Evolutionary conservation across 2,888 invertebrate genomes (phyloP), one percentile per base, ranked within the genome.

Genomic region (Agrilus cyanescens): DNA sequence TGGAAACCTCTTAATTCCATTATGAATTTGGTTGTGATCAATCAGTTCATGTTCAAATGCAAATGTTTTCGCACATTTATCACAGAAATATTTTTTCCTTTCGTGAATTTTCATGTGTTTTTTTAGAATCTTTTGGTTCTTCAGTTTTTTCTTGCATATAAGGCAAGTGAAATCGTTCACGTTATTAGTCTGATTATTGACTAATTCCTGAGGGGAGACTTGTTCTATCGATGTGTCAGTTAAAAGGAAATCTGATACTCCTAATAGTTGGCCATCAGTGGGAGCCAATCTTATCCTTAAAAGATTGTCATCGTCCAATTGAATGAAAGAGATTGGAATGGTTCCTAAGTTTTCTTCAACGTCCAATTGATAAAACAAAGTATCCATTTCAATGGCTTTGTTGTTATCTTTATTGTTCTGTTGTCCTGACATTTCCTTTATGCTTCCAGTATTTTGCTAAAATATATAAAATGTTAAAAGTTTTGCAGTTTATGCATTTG

Each of bases 11-110:
- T 73, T 66, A 45, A 73, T 68, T 4, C 72, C 74, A 0, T 68
- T 68, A 59, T 82, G 79, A 46, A 70, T 69, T 41, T 71, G 71
- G 53, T 72, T 66, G 57, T 82, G 82, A 48, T 73, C 71, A 41
- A 72, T 68, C 29, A 81, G 61, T 0, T 76, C 71, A 18, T 74
- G 75, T 49, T 74, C 73, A 51, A 76, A 77, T 38, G 72, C 72
- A 53, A 80, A 81, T 2, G 72, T 69, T 56, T 74, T 75, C 4
- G 65, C 60, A 57, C 81, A 82, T 15, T 70, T 57, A 10, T 59
- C 55, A 55, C 80, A 81, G 20, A 69, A 66, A 58, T 69, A 77
- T 2, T 75, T 75, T 40, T 70, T 65, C 47, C 76, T 75, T 6
- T 75, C 76, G 53, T 80, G 78, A 20, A 72, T 55, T 47, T 60